Evolutionary conservation across 2,888 invertebrate genomes (phyloP), one percentile per base, ranked within the genome.

Genomic region (Folsomia manolachei): DNA sequence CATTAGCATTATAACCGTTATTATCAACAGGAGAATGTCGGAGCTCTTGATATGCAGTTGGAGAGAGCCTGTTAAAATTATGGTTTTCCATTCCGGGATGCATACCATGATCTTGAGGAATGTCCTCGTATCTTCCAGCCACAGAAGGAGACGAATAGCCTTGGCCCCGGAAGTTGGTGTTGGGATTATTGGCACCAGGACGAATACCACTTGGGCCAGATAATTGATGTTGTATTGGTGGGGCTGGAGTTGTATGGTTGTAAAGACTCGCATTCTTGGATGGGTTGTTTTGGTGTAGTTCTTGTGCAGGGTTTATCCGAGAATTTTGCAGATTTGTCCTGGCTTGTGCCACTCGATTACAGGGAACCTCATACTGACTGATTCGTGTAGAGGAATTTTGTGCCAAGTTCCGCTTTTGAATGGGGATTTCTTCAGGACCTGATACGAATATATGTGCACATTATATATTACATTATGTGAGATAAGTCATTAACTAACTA

Each of bases 331-430:
- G n/a, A 19, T 56, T 56, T 18, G 21, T 56, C 4, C 21, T 7
- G n/a, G 56, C 56, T 56, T 56, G 56, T 18, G 56, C 56, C 11
- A 56, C 56, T 56, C 56, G 56, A 19, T n/a, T 21, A 56, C 56
- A 19, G 4, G 56, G 56, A 7, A 56, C 21, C 18, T 18, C 7
- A n/a, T 19, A 56, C 4, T 56, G 11, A 4, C 11, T 56, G 4
- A 56, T 18, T 21, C n/a, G 7, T 21, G 56, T 21, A 14, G 56
- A 56, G 21, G 56, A 56, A 56, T 56, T 56, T n/a, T 56, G 19
- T 19, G 21, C 56, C 56, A 56, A 21, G 19, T 14, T 18, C n/a
- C 56, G 18, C 21, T 56, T 56, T n/a, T 56, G 56, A 56, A 56
- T 18, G 18, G 56, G 18, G 7, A 21, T 19, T 14, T 56, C 56